A percentile compares a stretch with the other conserved stretches of the same genome.
Conservation (phyloP, 2,888 invertebrate species). For the Apamea anceps region DNA sequence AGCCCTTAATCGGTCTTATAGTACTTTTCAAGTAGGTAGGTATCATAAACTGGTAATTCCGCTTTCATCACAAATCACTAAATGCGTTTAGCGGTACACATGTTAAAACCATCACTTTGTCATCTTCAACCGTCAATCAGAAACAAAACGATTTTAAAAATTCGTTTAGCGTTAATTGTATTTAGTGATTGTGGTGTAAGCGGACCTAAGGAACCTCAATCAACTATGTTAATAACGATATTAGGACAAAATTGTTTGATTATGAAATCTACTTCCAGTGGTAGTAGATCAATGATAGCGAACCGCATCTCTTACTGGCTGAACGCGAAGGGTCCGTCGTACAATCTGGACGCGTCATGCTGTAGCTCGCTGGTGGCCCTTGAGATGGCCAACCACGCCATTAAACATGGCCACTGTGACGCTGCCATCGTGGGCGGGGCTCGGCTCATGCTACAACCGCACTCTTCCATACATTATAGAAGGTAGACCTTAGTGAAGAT, state of each 20-base stretch:
- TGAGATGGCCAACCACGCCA: conserved; percentile 73
- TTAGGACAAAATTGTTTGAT: neutral
- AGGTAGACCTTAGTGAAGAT: conserved; percentile 48
- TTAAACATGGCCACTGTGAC: conserved; percentile 77
- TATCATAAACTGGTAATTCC: too few relatives aligned
- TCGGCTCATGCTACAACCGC: conserved; percentile 76
- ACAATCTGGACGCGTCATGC: conserved; percentile 72
- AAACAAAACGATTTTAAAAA: too few relatives aligned
- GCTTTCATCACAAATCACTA: too few relatives aligned
- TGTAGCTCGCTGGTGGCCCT: conserved; percentile 73
- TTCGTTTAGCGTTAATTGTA: too few relatives aligned
- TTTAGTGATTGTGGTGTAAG: too few relatives aligned
- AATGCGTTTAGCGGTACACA: too few relatives aligned
- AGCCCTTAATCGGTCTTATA: too few relatives aligned
- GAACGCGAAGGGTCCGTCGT: conserved; percentile 78
- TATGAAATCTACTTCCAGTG: conserved; percentile 68
- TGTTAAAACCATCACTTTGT: too few relatives aligned
- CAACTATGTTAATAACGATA: neutral
- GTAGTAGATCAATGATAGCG: conserved; percentile 60
- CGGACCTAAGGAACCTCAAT: too few relatives aligned
- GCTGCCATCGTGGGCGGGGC: conserved; percentile 91
- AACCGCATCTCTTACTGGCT: conserved; percentile 81
- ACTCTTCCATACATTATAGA: conserved; percentile 72
- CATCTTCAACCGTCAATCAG: too few relatives aligned
- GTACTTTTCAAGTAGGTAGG: too few relatives aligned